A percentile compares a stretch with the other conserved stretches of the same genome.
Evolutionary conservation across 2,113 vertebrate genomes (phyloP).

Genomic region (Aphyosemion australe): DNA sequence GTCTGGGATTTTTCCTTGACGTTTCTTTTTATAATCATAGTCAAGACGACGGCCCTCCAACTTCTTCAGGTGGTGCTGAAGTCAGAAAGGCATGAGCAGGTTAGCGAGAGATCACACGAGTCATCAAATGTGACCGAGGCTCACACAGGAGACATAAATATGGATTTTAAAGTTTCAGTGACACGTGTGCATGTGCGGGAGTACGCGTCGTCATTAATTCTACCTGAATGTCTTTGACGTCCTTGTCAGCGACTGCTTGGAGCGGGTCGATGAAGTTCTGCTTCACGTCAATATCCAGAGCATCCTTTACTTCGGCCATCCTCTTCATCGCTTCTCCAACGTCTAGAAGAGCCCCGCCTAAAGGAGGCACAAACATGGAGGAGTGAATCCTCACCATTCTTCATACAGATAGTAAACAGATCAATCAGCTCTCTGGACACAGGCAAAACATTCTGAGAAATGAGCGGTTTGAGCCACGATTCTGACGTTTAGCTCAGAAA

Average conservation of each 20-base stretch:
- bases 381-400: neutral
- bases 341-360: constrained; percentile 91
- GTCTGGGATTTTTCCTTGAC: constrained; percentile 93
- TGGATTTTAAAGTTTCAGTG: too few species aligned
- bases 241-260: constrained; percentile 94
- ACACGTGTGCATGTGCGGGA: neutral
- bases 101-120: neutral
- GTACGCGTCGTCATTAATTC: constrained; percentile 1
- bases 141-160: neutral
- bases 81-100: constrained; percentile 19
- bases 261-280: constrained; percentile 98
- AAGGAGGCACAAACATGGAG: neutral
- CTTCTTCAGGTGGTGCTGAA: constrained; percentile 94
- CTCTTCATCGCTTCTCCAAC: constrained; percentile 94
- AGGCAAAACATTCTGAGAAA: too few species aligned
- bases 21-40: constrained; percentile 98
- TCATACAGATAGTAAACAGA: too few species aligned
- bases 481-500: too few species aligned
- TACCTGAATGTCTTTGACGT: constrained; percentile 98
- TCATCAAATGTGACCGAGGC: neutral
- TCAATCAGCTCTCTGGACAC: too few species aligned
- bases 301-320: constrained; percentile 92
- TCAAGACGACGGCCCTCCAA: constrained; percentile 93
- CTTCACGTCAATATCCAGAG: constrained; percentile 96
- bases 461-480: too few species aligned